A percentile compares a stretch with the other conserved stretches of the same genome.
phyloP scores from a whole-genome alignment of 2,888 invertebrate species.

The Stenodema calcarata region DNA sequence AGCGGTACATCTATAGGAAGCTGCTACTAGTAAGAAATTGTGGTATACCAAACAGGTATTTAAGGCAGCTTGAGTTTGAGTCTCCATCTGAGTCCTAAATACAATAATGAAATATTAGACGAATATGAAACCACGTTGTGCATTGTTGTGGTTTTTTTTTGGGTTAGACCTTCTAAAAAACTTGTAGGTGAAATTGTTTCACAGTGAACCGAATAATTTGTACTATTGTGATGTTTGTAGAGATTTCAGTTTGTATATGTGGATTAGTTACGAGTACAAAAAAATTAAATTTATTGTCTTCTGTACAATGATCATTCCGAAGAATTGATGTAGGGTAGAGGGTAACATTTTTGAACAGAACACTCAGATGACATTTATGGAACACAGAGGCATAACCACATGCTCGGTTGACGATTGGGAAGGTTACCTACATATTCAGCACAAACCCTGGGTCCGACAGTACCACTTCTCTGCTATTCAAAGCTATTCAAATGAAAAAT shows the following conservation, averaged over 20 bases:
- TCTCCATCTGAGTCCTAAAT: constrained; percentile 63
- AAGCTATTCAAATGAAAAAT: too few species aligned
- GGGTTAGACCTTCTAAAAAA: not conserved
- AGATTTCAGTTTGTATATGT: too few species aligned
- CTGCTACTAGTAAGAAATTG: constrained; percentile 59
- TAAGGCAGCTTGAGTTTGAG: constrained; percentile 75
- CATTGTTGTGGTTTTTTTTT: not conserved
- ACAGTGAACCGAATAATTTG: not conserved
- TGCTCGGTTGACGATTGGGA: too few species aligned
- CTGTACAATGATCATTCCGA: too few species aligned
- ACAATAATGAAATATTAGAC: constrained; percentile 52
- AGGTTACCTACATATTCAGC: too few species aligned
- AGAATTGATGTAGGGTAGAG: not conserved
- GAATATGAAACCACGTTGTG: not conserved
- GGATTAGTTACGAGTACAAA: too few species aligned
- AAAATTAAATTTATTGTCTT: too few species aligned
- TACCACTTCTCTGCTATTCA: too few species aligned
- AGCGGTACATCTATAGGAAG: constrained; percentile 39
- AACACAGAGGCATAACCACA: too few species aligned
- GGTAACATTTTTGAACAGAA: not conserved
- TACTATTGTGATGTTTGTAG: too few species aligned
- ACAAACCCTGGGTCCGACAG: too few species aligned
- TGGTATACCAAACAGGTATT: constrained; percentile 73
- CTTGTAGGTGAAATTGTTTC: not conserved
- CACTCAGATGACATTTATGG: not conserved